Evolutionary conservation across 2,888 invertebrate species (phyloP).

Genomic region (Macrosiphum euphorbiae): DNA sequence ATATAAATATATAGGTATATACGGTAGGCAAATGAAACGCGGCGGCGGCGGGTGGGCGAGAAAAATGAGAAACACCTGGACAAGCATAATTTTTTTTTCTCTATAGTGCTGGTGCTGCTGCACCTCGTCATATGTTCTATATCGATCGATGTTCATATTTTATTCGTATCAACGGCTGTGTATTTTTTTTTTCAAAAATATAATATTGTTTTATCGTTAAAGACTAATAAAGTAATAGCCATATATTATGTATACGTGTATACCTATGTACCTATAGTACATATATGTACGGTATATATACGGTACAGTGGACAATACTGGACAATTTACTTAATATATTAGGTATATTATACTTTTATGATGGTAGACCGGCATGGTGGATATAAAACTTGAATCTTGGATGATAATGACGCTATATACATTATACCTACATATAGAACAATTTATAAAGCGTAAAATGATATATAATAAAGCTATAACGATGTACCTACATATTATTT

Average conservation of each 20-base stretch:
- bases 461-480: background rate
- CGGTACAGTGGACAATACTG: background rate
- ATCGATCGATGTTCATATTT: background rate
- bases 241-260: background rate
- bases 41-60: background rate
- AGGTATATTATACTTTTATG: background rate
- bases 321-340: background rate
- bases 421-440: background rate
- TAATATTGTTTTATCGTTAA: background rate
- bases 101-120: background rate
- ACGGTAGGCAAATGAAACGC: background rate
- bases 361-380: background rate
- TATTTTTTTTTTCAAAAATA: background rate
- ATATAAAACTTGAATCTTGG: background rate
- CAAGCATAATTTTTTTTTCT: background rate
- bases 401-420: background rate
- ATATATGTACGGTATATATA: background rate
- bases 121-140: background rate
- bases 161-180: background rate
- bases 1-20: background rate
- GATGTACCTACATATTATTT: background rate
- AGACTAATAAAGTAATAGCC: background rate
- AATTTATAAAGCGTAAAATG: background rate
- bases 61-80: background rate
- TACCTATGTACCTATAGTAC: too few species aligned